These are phyloP conservation scores for Cyprinodon variegatus DNA, from an alignment of 2,113 vertebrate species.

Conservation along the genomic window DNA sequence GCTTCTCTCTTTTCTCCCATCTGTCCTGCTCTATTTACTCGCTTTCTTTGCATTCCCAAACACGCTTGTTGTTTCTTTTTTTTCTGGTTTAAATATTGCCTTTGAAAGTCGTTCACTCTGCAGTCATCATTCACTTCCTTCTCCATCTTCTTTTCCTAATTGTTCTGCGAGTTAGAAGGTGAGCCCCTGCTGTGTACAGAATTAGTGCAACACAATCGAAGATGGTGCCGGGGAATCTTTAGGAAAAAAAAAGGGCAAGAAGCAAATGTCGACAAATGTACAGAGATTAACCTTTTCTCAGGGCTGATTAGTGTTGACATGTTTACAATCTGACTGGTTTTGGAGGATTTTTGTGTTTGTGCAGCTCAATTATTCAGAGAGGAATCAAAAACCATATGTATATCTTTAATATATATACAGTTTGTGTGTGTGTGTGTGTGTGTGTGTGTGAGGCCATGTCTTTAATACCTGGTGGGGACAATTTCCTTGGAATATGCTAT, in stretches of 20 bases:
- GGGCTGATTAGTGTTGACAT: conserved; percentile 17
- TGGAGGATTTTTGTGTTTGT: conserved; percentile 33
- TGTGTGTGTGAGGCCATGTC: too few species aligned
- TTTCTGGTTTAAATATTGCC: conserved; percentile 29
- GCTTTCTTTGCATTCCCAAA: conserved; percentile 33
- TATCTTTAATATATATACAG: not conserved
- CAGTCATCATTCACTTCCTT: conserved; percentile 11
- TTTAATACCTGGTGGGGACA: too few species aligned
- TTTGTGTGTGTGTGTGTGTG: too few species aligned
- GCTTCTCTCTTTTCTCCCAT: conserved; percentile 31
- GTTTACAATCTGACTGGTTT: conserved; percentile 42
- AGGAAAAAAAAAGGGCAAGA: conserved; percentile 27
- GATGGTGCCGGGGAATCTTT: conserved; percentile 32
- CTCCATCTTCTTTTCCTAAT: conserved; percentile 31
- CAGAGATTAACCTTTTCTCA: conserved; percentile 29
- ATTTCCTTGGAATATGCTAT: too few species aligned
- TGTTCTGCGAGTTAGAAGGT: conserved; percentile 48
- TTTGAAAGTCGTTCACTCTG: conserved; percentile 20
- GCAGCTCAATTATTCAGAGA: not conserved
- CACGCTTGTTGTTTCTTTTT: not conserved
- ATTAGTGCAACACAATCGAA: conserved; percentile 18
- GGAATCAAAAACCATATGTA: not conserved
- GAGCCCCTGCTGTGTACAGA: conserved; percentile 41
- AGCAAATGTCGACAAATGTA: conserved; percentile 25
- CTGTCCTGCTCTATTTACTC: conserved; percentile 36